phyloP scores from a whole-genome alignment of 1,140 invertebrate species.

The Pogonomyrmex californicus region DNA sequence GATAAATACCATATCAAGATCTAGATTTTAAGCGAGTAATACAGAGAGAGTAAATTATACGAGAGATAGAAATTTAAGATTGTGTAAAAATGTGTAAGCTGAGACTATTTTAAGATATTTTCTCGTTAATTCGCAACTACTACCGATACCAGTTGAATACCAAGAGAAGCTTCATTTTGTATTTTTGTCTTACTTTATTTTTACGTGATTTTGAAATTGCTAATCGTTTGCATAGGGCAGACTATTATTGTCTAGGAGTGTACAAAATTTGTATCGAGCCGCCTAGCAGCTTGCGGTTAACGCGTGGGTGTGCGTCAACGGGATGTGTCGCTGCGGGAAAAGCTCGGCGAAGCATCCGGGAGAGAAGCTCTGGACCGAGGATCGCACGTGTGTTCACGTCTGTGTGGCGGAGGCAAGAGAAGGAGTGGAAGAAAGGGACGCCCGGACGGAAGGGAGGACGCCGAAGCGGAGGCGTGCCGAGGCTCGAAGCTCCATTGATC shows the following conservation, averaged over 20 bases:
- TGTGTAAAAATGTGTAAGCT: background rate
- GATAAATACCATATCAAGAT: background rate
- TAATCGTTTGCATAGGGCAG: slow-evolving; percentile 8
- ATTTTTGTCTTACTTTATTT: background rate
- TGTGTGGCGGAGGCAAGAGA: slow-evolving; percentile 4
- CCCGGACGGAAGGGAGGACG: slow-evolving; percentile 49
- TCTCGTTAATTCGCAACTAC: background rate
- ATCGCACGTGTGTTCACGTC: slow-evolving; percentile 20
- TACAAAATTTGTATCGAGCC: slow-evolving; percentile 45
- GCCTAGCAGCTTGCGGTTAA: background rate
- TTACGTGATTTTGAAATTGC: background rate
- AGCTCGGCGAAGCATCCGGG: slow-evolving; percentile 30
- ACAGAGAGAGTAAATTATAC: background rate
- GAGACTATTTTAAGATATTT: background rate
- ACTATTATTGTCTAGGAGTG: background rate
- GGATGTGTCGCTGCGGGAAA: slow-evolving; percentile 41
- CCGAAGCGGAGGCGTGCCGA: slow-evolving; percentile 53
- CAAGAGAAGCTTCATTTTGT: background rate
- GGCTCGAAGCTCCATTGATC: slow-evolving; percentile 72
- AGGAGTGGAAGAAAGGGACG: slow-evolving; percentile 31
- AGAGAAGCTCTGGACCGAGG: slow-evolving; percentile 39
- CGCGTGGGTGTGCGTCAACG: slow-evolving; percentile 38
- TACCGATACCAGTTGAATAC: background rate
- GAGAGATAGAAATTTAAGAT: background rate
- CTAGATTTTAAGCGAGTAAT: slow-evolving; percentile 2